Base-by-base conservation (phyloP, 2,888 invertebrate species). In the Xestoiulus laeticollis region DNA sequence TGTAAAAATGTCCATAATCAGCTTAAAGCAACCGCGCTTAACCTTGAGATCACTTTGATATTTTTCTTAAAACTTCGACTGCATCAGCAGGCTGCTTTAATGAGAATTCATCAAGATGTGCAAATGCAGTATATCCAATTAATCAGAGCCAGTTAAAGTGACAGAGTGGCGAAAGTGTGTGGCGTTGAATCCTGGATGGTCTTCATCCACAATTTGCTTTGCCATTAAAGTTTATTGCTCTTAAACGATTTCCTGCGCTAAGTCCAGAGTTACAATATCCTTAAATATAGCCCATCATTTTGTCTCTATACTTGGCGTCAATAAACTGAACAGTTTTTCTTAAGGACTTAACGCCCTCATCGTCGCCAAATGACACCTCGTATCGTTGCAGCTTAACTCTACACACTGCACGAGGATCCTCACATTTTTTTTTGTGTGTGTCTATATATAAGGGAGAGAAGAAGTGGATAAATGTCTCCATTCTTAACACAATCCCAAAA, bases 161-260 rank as follows among this genome's bases (percentile, higher is more conserved):
- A 26, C 68, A 26, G 68, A 26, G 68, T 68, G 68, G 68, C 68
- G 68, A 19, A 59, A 59, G 59, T 59, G 59, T n/a, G n/a, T 22
- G 2, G 5, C n/a, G 59, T n/a, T 19, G 19, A 59, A 59, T 4
- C 43, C 12, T 44, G 68, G 68, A 68, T 85, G 22, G 85, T 85
- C 85, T 85, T 44, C 85, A 85, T 44, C 85, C 38, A 85, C 85
- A 85, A 38, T 85, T 85, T 85, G 43, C 85, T 85, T 85, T 12
- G 38, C 85, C 85, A 85, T 85, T 85, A 85, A 85, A 85, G 85
- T 85, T 85, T 85, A 85, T 85, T 85, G 85, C 43, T 85, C 85
- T 85, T 85, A 85, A 85, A 85, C 85, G 85, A 85, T 85, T 85
- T 43, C 22, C 43, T 22, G 22, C 38, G 33, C 85, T 22, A 33